phyloP scores from a whole-genome alignment of 2,113 vertebrate genomes.

The Cephalopholis sonnerati region DNA sequence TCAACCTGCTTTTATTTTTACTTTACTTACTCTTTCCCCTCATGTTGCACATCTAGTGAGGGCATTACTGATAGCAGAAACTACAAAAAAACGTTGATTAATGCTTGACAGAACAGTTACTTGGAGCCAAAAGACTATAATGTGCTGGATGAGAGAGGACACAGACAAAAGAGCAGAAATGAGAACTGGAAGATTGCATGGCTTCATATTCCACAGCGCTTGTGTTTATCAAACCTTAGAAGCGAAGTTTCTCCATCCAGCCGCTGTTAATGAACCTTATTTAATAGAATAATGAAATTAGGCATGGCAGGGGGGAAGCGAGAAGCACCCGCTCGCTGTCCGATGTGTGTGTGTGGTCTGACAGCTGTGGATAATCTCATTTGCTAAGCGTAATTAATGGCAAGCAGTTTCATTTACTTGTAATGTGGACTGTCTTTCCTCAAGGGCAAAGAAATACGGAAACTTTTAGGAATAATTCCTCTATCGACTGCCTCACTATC shows the following conservation, averaged over 20 bases:
- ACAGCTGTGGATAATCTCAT: conserved; percentile 79
- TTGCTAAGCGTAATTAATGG: conserved; percentile 73
- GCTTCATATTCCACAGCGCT: not conserved
- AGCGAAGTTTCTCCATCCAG: conserved; percentile 33
- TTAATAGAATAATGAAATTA: conserved; percentile 79
- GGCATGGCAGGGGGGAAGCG: conserved; percentile 50
- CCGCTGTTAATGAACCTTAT: conserved; percentile 68
- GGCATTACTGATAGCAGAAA: no score
- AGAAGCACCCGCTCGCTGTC: conserved; percentile 43
- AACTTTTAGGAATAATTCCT: conserved; percentile 50
- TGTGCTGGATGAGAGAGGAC: not conserved
- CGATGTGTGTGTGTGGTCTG: conserved; percentile 54
- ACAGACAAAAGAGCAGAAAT: not conserved
- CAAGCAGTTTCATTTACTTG: conserved; percentile 63
- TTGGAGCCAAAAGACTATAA: not conserved
- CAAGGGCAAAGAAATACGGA: conserved; percentile 70
- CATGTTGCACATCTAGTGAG: no score
- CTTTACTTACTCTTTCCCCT: no score
- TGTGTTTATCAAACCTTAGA: conserved; percentile 52
- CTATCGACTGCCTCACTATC: not conserved
- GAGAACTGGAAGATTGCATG: not conserved
- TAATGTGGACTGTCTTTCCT: conserved; percentile 63
- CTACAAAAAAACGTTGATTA: not conserved
- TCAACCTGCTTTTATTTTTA: no score
- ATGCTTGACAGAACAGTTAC: not conserved